phyloP scores from a whole-genome alignment of 2,113 vertebrate genomes.

The Gnathonemus echidnorhynchus region DNA sequence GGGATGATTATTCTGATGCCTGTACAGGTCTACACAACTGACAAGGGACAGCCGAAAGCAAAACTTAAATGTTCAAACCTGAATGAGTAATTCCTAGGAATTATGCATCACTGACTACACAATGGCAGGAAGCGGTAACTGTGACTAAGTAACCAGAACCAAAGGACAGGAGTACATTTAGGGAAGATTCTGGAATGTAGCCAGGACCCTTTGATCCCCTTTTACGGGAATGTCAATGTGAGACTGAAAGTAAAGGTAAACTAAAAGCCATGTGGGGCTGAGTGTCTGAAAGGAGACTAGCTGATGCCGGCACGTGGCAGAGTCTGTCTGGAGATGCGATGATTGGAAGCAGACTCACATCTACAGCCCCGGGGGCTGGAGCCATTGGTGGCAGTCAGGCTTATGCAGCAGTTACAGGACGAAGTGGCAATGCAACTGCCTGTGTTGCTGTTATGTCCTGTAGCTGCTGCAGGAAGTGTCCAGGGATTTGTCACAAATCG shows the following conservation, averaged over 20 bases:
- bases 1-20: not conserved
- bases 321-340: not conserved
- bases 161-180: not conserved
- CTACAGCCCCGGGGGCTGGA: not conserved
- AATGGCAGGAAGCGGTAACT: not conserved
- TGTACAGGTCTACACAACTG: not conserved
- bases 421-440: not conserved
- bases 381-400: not conserved
- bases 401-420: not conserved
- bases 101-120: not conserved
- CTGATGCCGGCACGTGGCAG: conserved; percentile 18
- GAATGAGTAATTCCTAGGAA: not conserved
- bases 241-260: not conserved
- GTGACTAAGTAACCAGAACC: not conserved
- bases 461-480: not conserved
- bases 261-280: not conserved
- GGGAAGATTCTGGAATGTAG: not conserved
- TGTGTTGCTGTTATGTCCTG: not conserved
- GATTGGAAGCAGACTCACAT: conserved; percentile 22
- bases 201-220: not conserved
- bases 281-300: not conserved
- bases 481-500: not conserved
- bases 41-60: not conserved
- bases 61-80: not conserved
- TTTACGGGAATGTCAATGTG: not conserved